Base-by-base conservation (phyloP, 2,888 invertebrate species). In the Spilosoma lubricipeda region DNA sequence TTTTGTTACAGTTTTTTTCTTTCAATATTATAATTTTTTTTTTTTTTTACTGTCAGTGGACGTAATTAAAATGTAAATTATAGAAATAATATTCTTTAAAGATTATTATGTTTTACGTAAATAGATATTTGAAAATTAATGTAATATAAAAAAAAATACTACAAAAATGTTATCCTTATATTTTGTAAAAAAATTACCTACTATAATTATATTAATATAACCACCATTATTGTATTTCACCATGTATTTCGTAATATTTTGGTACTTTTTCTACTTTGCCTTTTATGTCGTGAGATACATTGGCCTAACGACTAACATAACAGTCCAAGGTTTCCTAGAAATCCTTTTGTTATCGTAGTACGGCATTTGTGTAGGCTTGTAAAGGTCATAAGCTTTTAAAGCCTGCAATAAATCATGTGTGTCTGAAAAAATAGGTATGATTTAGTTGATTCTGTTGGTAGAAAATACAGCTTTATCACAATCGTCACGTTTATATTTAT, bases 1-100 rank as follows among this genome's bases (percentile, higher is more conserved):
- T 81, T n/a, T 82, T 74, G 52, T 42, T 48, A 39, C 39, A 42
- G 18, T 23, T 74, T 76, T 81, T 71, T 76, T 70, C 78, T 82
- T 68, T 64, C n/a, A 74, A 66, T 67, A 36, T 65, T 9, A 20
- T 9, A 33, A 65, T 65, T 1, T 36, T 9, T 36, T 33, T 36
- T 23, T 30, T 33, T 36, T 65, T 36, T 20, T 20, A 33, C 20
- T 36, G n/a, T 27, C 27, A 59, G 36, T 23, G 23, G 36, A 65
- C 64, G 15, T 5, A 13, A 13, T 59, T 15, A 4, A 59, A 59
- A 59, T n/a, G 5, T 15, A 27, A 27, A 59, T 1, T 27, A 56
- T 3, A 59, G 11, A 59, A 59, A 13, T 59, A 59, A 13, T 56
- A 59, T 13, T 27, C 27, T 59, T 59, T 59, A 15, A 2, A 59